phyloP scores from a whole-genome alignment of 2,888 invertebrate species.

The Parnassius smintheus region DNA sequence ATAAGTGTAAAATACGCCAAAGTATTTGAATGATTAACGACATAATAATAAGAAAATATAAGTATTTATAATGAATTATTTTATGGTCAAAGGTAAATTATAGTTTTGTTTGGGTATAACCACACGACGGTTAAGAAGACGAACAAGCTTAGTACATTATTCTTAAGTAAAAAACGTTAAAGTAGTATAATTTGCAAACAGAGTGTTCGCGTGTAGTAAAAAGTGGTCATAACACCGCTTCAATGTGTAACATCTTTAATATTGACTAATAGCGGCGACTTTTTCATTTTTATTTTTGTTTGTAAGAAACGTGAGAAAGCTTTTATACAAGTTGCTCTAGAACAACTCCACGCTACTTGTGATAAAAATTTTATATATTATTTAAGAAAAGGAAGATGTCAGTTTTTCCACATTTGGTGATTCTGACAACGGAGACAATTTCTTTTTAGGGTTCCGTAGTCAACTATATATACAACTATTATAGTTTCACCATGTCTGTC shows the following conservation, averaged over 20 bases:
- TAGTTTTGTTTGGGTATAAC: slow-evolving; percentile 1
- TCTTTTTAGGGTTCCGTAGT: too few species aligned
- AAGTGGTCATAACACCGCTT: neutral
- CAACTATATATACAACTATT: too few species aligned
- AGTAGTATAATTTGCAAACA: slow-evolving; percentile 8
- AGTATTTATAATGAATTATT: slow-evolving; percentile 6
- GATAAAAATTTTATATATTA: neutral
- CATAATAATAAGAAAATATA: slow-evolving; percentile 1
- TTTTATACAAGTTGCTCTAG: neutral
- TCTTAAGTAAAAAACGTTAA: slow-evolving; percentile 8
- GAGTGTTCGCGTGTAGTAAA: neutral
- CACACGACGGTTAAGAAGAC: neutral
- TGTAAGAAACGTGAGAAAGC: neutral
- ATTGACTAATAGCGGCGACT: too few species aligned
- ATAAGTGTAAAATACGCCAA: too few species aligned
- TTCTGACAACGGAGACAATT: too few species aligned
- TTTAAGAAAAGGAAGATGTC: too few species aligned
- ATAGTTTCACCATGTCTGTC: too few species aligned
- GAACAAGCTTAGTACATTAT: slow-evolving; percentile 22
- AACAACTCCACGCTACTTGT: neutral
- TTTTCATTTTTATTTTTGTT: too few species aligned
- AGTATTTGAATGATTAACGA: neutral
- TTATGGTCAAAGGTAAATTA: slow-evolving; percentile 6
- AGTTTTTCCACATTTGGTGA: too few species aligned
- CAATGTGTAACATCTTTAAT: neutral